These are phyloP conservation scores for Hipposideros armiger DNA, from an alignment of 2,113 vertebrate species.

Conservation along the genomic window DNA sequence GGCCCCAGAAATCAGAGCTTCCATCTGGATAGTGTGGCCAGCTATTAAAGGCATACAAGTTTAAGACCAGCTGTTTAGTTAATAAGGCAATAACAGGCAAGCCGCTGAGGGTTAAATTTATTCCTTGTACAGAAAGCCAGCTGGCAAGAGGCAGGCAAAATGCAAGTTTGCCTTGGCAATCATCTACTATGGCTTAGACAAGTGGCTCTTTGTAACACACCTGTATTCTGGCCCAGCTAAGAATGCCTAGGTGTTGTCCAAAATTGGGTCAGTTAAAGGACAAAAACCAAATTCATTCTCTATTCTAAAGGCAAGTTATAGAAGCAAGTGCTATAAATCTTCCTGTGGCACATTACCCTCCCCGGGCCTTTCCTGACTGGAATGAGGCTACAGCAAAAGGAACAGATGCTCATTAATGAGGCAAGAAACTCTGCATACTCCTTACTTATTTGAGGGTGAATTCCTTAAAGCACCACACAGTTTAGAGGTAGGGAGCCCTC, in stretches of 20 bases:
- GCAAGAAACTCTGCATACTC: background rate
- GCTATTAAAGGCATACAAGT: background rate
- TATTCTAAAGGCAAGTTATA: constrained; percentile 10
- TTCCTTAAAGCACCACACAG: background rate
- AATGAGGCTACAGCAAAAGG: background rate
- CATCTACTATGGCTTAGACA: background rate
- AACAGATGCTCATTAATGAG: background rate
- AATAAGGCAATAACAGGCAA: constrained; percentile 1
- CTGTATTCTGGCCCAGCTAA: constrained; percentile 8
- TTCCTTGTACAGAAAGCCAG: constrained; percentile 20
- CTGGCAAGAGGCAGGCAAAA: constrained; percentile 24
- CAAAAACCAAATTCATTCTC: background rate
- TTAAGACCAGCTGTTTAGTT: background rate
- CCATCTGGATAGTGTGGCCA: background rate
- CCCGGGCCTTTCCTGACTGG: background rate
- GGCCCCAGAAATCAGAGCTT: background rate
- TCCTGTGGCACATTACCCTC: background rate
- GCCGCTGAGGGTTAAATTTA: constrained; percentile 47
- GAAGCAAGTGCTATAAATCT: background rate
- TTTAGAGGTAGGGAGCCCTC: background rate
- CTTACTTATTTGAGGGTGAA: background rate
- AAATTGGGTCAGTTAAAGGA: constrained; percentile 34
- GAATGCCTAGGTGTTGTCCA: constrained; percentile 38
- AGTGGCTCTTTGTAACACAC: background rate
- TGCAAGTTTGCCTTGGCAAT: constrained; percentile 45